Percentiles rank a stretch among this genome's conserved stretches.
Conservation (phyloP, 2,113 vertebrate species). For the Carollia perspicillata region DNA sequence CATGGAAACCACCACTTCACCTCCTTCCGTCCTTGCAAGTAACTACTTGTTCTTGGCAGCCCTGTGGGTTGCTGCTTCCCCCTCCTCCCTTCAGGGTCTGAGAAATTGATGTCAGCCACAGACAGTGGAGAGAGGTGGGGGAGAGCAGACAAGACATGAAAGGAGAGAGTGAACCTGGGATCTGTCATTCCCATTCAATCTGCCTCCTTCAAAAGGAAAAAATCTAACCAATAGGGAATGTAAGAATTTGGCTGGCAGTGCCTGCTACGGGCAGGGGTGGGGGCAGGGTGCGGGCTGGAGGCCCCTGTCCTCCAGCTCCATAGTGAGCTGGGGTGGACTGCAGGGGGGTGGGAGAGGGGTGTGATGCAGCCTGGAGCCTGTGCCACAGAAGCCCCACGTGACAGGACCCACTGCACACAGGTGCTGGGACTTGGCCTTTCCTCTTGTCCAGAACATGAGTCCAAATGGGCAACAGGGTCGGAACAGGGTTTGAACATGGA, state of each 20-base stretch:
- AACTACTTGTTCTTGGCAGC: neutral
- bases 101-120: neutral
- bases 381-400: neutral
- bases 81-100: neutral
- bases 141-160: neutral
- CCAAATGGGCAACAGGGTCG: neutral
- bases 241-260: neutral
- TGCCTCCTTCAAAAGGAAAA: neutral
- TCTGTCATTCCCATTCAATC: neutral
- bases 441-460: neutral
- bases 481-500: neutral
- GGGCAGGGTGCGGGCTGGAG: neutral
- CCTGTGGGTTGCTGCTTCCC: neutral
- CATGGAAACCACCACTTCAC: fast-evolving
- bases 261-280: neutral
- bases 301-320: neutral
- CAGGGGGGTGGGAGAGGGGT: no score
- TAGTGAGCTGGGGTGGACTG: neutral
- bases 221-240: neutral
- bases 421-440: neutral
- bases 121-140: neutral
- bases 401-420: no score
- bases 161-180: neutral
- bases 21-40: neutral
- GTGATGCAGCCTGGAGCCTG: neutral